Base-by-base conservation (phyloP, 2,113 vertebrate species). In the Brachyhypopomus gauderio region DNA sequence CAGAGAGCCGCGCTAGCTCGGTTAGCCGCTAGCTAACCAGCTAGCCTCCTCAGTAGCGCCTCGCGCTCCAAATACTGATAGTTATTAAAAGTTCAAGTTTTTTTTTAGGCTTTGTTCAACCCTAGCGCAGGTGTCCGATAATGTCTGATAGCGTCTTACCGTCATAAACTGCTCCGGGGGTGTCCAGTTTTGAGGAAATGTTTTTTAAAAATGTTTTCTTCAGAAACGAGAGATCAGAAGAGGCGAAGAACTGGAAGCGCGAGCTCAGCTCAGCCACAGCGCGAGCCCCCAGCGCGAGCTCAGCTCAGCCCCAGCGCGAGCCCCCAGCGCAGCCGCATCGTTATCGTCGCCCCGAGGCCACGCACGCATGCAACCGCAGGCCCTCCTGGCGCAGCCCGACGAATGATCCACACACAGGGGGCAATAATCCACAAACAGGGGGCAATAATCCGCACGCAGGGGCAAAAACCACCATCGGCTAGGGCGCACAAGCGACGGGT, bases 141-240 rank as follows among this genome's bases (percentile, higher is more conserved):
- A 52, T 52, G 25, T 11, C 27, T 27, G 20, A 19, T 36, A 36
- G 20, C 73, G 83, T 85, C 92, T 93, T 91, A 94, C 93, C 93
- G 91, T 93, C 93, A 94, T 94, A 91, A 92, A 93, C 92, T 88
- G 93, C 89, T 92, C 89, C 92, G 90, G 92, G 85, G 90, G 92
- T 82, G 91, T 93, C 93, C 93, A 93, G 92, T 84, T 93, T 93
- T 93, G 88, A 89, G 88, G 85, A 87, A 91, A 89, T 88, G 77
- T 75, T 75, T 77, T 78, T 86, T n/a, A n/a, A n/a, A n/a, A n/a
- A n/a, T n/a, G n/a, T n/a, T 86, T 83, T 77, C 85, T 58, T 86
- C 64, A 22, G 27, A 82, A 83, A 48, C 77, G 82, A 89, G 86
- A 82, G 88, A 91, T 36, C 34, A 62, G 25, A 19, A 89, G 84